Percentiles rank a stretch among this genome's conserved stretches.
phyloP scores from a whole-genome alignment of 2,797 vertebrate genomes.

The Chrysolophus pictus region DNA sequence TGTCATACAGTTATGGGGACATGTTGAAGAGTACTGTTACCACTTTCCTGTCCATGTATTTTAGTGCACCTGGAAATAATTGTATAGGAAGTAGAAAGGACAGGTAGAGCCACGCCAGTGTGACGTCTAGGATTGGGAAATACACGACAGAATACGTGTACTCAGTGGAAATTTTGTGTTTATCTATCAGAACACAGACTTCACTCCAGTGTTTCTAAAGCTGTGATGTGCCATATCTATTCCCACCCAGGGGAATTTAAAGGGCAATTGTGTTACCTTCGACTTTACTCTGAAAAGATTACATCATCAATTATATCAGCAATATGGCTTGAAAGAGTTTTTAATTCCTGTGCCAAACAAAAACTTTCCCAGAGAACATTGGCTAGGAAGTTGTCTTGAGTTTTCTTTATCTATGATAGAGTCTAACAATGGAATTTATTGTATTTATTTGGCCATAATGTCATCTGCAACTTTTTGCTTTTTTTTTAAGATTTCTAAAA shows the following conservation, averaged over 20 bases:
- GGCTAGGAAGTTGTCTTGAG: neutral
- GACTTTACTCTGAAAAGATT: neutral
- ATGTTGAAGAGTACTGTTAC: neutral
- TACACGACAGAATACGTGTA: neutral
- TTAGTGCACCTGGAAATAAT: neutral
- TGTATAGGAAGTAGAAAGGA: neutral
- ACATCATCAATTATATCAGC: neutral
- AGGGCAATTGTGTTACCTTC: fast-evolving
- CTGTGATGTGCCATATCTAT: neutral
- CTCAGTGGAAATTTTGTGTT: neutral
- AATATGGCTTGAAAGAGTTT: neutral
- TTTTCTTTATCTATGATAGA: neutral
- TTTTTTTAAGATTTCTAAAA: neutral
- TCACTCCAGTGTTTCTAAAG: neutral
- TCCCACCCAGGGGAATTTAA: neutral
- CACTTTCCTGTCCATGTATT: neutral
- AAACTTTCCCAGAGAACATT: neutral
- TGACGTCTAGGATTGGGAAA: neutral
- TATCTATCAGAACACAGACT: neutral
- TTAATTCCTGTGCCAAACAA: neutral
- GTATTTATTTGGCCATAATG: neutral
- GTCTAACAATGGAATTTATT: neutral
- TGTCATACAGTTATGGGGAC: fast-evolving
- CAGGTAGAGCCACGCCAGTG: neutral
- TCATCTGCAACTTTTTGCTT: neutral